phyloP scores from a whole-genome alignment of 2,888 invertebrate genomes.

The Nephrotoma guestfalica region DNA sequence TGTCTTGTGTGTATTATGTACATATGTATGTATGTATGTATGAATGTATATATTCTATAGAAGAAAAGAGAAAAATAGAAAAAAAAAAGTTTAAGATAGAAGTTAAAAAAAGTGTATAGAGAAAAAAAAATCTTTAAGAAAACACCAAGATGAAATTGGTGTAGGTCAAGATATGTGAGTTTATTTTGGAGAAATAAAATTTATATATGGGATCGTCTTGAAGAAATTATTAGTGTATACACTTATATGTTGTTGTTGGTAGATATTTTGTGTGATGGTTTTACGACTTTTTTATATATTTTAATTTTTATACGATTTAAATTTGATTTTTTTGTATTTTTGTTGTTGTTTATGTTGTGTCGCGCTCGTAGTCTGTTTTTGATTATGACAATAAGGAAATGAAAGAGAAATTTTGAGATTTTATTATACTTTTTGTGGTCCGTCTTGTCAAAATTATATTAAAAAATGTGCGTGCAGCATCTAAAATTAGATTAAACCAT shows the following conservation, averaged over 20 bases:
- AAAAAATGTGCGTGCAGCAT: neutral
- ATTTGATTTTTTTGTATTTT: neutral
- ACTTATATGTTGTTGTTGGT: neutral
- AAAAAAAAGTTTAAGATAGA: neutral
- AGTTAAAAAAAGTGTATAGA: neutral
- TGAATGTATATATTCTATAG: neutral
- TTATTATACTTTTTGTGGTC: neutral
- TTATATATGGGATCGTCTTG: neutral
- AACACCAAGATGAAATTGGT: neutral
- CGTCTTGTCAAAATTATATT: neutral
- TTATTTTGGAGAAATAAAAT: neutral
- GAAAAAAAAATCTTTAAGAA: neutral
- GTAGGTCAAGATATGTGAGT: constrained; percentile 1
- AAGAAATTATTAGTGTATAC: neutral
- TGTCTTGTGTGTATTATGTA: neutral
- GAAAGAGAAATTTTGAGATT: neutral
- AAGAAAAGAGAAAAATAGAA: neutral
- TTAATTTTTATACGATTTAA: neutral
- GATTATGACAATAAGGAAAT: neutral
- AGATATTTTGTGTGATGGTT: neutral
- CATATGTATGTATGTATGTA: neutral
- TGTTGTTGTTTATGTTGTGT: neutral
- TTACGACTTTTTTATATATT: neutral
- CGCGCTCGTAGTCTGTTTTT: neutral
- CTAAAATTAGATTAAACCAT: neutral